Percentiles rank a stretch among this genome's conserved stretches.
Evolutionary conservation across 2,113 vertebrate species (phyloP).

Genomic region (Larimichthys crocea): DNA sequence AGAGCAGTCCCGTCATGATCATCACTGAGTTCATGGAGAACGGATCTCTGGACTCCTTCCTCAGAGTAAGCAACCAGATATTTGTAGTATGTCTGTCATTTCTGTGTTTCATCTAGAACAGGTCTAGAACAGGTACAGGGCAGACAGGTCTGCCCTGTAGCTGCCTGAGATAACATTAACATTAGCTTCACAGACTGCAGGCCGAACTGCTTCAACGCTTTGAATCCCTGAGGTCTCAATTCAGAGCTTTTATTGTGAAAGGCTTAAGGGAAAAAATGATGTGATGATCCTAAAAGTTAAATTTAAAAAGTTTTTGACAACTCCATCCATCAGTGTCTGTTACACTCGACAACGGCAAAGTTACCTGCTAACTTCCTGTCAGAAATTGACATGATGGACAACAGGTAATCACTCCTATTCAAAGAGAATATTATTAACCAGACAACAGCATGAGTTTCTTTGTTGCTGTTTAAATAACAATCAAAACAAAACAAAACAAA

Average conservation of each 20-base stretch:
- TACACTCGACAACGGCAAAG: slow-evolving; percentile 5
- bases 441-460: too few species aligned
- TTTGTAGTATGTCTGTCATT: not conserved
- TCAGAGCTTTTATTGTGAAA: slow-evolving; percentile 35
- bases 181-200: slow-evolving; percentile 15
- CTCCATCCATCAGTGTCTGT: slow-evolving; percentile 28
- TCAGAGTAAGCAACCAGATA: slow-evolving; percentile 85
- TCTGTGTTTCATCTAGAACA: not conserved
- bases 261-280: not conserved
- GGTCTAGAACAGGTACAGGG: too few species aligned
- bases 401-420: not conserved
- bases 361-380: slow-evolving; percentile 30
- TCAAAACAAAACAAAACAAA: too few species aligned
- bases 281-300: slow-evolving; percentile 20
- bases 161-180: not conserved
- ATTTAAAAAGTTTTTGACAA: slow-evolving; percentile 6
- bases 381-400: slow-evolving; percentile 22
- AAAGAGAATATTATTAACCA: slow-evolving; percentile 4
- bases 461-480: too few species aligned
- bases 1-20: slow-evolving; percentile 98
- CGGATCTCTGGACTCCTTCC: slow-evolving; percentile 96
- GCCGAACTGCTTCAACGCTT: slow-evolving; percentile 24
- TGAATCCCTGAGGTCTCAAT: slow-evolving; percentile 26
- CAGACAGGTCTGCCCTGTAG: not conserved
- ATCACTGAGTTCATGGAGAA: slow-evolving; percentile 99